phyloP scores from a whole-genome alignment of 2,113 vertebrate species.

The Syngnathoides biaculeatus region DNA sequence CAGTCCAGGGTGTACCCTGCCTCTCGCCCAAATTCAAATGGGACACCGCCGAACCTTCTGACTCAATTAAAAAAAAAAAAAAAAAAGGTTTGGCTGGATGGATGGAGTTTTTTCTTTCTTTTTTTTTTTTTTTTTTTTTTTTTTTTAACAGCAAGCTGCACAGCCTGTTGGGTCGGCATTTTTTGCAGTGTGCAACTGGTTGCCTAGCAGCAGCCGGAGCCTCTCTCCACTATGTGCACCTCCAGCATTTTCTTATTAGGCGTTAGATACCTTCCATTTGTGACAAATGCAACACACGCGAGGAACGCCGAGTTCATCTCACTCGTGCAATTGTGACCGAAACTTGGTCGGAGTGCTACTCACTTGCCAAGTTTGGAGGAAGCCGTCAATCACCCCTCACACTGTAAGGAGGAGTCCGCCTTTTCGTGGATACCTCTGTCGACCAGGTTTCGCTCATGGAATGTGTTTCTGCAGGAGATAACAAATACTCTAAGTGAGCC shows the following conservation, averaged over 20 bases:
- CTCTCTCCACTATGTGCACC: constrained; percentile 26
- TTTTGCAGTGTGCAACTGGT: constrained; percentile 67
- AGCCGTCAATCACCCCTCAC: not conserved
- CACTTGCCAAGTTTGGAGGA: not conserved
- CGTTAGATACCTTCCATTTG: constrained; percentile 13
- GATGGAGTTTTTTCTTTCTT: not conserved
- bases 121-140: no score
- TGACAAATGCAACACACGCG: not conserved
- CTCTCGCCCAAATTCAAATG: not conserved
- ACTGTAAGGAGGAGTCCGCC: not conserved
- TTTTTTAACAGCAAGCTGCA: not conserved
- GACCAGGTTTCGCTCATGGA: not conserved
- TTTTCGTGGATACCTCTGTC: not conserved
- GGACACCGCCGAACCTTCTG: not conserved
- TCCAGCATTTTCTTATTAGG: constrained; percentile 34
- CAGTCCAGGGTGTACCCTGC: not conserved
- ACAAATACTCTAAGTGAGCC: not conserved
- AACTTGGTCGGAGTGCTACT: not conserved
- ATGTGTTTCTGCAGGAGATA: not conserved
- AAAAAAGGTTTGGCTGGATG: not conserved
- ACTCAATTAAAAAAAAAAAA: not conserved
- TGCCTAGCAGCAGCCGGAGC: constrained; percentile 69
- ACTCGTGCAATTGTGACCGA: not conserved
- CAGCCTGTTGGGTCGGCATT: constrained; percentile 13
- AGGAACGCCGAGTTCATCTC: constrained; percentile 2